Evolutionary conservation across 2,888 invertebrate species (phyloP), one percentile per base, ranked within the genome.

Genomic region (Phorcus lineatus): DNA sequence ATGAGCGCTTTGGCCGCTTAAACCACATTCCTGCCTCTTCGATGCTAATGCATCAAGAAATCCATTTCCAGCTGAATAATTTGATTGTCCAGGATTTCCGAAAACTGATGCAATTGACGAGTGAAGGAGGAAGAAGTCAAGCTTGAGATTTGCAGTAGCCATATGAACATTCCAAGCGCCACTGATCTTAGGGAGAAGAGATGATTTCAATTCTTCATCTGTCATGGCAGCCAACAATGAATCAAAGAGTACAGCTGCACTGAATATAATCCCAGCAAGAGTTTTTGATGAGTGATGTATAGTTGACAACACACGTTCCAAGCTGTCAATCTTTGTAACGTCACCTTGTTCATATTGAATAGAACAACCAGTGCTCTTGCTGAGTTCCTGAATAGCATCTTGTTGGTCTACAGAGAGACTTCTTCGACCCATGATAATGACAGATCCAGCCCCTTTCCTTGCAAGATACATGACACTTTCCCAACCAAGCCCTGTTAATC

Each of bases 401-500:
- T 22, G 17, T 76, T 84, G 84, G 16, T 83, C 81, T 9, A 31
- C 70, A 6, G 81, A 70, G 1, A 83, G 85, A 9, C 28, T n/a
- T 52, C 87, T 80, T 67, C 90, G 82, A 36, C 86, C 86, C 7
- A 90, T n/a, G 22, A 84, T 83, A 17, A 82, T 85, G 2, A 89
- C 77, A 22, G 78, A 52, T 0, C 87, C 85, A 40, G 88, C 90
- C 3, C 87, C 86, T n/a, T 78, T 78, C 74, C 80, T 78, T 3
- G 86, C 86, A 52, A 90, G 80, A 28, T 84, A 81, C 13, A 82
- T 80, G 0, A 88, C 82, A 52, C 86, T 77, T n/a, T 86, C 86
- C 89, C 89, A 89, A 4, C 90, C 90, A 1, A 90, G 81, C 1
- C 90, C 90, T 6, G 87, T 88, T 13, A 87, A 81, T 2, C 90